These are phyloP conservation scores for Amphiprion percula DNA, from an alignment of 2,113 vertebrate species.

Conservation along the genomic window DNA sequence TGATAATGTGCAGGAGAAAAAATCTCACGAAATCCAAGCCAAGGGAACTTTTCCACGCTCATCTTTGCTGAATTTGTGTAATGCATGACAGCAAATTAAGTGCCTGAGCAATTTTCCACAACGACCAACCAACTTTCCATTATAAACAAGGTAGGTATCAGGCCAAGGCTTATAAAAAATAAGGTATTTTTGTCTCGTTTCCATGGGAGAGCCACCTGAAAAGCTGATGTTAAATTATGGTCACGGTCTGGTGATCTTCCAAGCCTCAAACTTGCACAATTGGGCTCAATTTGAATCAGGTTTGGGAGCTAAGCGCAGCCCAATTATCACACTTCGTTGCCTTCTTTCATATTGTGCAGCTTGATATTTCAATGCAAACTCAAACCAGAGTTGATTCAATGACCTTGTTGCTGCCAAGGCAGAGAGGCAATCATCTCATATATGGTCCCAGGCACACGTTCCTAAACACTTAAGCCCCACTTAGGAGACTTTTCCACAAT, in stretches of 20 bases:
- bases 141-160: slow-evolving; percentile 40
- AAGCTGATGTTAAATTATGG: slow-evolving; percentile 46
- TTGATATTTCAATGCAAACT: slow-evolving; percentile 45
- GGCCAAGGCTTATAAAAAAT: slow-evolving; percentile 46
- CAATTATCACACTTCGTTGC: slow-evolving; percentile 56
- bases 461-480: slow-evolving; percentile 13
- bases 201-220: slow-evolving; percentile 37
- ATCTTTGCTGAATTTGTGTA: slow-evolving; percentile 35
- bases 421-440: not conserved
- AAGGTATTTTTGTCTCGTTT: slow-evolving; percentile 17
- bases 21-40: not conserved
- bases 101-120: slow-evolving; percentile 36
- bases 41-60: slow-evolving; percentile 17
- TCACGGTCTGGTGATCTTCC: slow-evolving; percentile 30
- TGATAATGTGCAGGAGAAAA: not conserved
- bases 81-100: slow-evolving; percentile 12
- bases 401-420: slow-evolving; percentile 15
- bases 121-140: slow-evolving; percentile 38
- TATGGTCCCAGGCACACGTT: not conserved
- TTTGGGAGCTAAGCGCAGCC: slow-evolving; percentile 31
- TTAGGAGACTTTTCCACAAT: not conserved
- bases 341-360: slow-evolving; percentile 22
- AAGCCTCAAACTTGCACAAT: slow-evolving; percentile 61
- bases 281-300: slow-evolving; percentile 46
- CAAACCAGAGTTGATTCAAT: slow-evolving; percentile 41